These are phyloP conservation scores for Cistogaster globosa DNA, from an alignment of 2,888 invertebrate genomes.

Conservation along the genomic window DNA sequence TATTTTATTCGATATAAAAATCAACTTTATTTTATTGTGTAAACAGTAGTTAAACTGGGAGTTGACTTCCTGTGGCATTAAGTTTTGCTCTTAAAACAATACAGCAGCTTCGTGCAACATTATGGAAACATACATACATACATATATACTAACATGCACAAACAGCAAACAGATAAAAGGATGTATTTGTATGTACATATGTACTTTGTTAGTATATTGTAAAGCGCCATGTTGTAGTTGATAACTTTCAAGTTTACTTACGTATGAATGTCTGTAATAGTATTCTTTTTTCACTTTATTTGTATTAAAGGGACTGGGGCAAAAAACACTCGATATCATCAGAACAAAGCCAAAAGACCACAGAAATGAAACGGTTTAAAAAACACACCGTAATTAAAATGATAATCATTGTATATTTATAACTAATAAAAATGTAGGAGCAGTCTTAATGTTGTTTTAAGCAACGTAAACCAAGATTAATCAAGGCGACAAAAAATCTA, in stretches of 20 bases:
- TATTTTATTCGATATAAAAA: constrained; percentile 39
- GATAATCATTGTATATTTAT: constrained; percentile 46
- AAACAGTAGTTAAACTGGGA: constrained; percentile 65
- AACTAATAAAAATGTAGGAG: not conserved
- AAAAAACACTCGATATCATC: constrained; percentile 10
- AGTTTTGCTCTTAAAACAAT: constrained; percentile 50
- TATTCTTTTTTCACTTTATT: not conserved
- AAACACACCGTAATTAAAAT: constrained; percentile 38
- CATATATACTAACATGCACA: not conserved
- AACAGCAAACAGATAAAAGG: not conserved
- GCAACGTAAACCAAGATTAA: not conserved
- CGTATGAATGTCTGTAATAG: not conserved
- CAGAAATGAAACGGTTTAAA: constrained; percentile 24
- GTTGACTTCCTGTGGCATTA: constrained; percentile 66
- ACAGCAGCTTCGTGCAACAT: constrained; percentile 33
- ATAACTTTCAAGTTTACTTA: not conserved
- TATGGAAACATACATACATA: constrained; percentile 4
- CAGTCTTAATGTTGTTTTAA: constrained; percentile 3
- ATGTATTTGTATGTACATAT: not conserved
- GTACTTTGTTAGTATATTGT: not conserved
- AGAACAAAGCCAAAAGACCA: constrained; percentile 16
- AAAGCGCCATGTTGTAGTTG: constrained; percentile 67
- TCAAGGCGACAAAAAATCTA: too few relatives aligned
- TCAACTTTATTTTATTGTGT: constrained; percentile 56
- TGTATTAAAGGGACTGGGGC: not conserved